phyloP scores from a whole-genome alignment of 2,888 invertebrate genomes.

The Podabrus alpinus region DNA sequence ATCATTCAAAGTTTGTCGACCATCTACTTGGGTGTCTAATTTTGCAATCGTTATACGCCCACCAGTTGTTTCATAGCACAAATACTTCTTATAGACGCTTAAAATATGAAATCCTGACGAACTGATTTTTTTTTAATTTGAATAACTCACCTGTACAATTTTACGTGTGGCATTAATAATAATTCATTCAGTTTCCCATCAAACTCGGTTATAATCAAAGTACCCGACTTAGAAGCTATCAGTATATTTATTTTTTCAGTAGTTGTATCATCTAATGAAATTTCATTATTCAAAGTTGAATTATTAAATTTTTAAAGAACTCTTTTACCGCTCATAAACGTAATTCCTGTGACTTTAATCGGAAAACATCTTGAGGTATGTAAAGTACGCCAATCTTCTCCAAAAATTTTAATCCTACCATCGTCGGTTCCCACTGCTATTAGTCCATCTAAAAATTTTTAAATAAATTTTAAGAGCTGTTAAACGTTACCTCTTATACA shows the following conservation, averaged over 20 bases:
- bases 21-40: conserved; percentile 37
- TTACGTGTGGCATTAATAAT: conserved; percentile 42
- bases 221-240: conserved; percentile 33
- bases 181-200: conserved; percentile 31
- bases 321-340: conserved; percentile 43
- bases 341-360: conserved; percentile 46
- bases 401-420: conserved; percentile 48
- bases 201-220: conserved; percentile 33
- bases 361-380: conserved; percentile 45
- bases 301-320: too few species aligned
- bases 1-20: conserved; percentile 42
- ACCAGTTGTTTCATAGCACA: conserved; percentile 51
- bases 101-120: conserved; percentile 27
- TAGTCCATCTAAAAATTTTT: conserved; percentile 41
- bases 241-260: conserved; percentile 26
- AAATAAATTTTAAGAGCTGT: neutral
- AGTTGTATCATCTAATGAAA: conserved; percentile 28
- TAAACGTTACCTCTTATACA: neutral
- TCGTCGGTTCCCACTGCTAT: conserved; percentile 52
- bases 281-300: neutral
- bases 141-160: conserved; percentile 42
- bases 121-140: neutral
- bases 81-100: conserved; percentile 48
- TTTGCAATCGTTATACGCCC: conserved; percentile 50
- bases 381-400: conserved; percentile 45